Evolutionary conservation across 2,797 vertebrate genomes (phyloP).

Genomic region (Acipenser ruthenus): DNA sequence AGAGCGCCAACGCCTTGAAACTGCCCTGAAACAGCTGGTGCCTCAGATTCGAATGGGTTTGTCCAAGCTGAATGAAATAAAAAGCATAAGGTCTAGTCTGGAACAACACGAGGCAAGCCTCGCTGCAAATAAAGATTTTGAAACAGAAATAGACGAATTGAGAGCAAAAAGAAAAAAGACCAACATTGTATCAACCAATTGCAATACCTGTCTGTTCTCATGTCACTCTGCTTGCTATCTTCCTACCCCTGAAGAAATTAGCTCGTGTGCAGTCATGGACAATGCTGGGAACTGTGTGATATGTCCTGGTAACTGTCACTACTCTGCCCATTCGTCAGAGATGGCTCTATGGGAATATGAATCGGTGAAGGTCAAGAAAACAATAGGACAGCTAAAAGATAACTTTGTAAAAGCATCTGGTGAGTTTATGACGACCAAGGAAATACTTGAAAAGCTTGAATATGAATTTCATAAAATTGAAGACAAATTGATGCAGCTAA

Average conservation of each 20-base stretch:
- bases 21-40: conserved; percentile 16
- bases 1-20: conserved; percentile 24
- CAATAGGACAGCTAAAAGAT: conserved; percentile 24
- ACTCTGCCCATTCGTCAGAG: conserved; percentile 17
- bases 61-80: conserved; percentile 22
- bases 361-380: conserved; percentile 20
- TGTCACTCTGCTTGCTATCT: conserved; percentile 28
- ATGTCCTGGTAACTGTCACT: conserved; percentile 24
- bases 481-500: conserved; percentile 15
- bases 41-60: conserved; percentile 29
- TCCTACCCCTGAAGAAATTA: conserved; percentile 5
- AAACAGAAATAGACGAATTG: conserved; percentile 21
- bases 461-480: conserved; percentile 8
- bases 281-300: conserved; percentile 13
- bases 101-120: conserved; percentile 18
- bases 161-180: conserved; percentile 8
- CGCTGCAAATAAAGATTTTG: conserved; percentile 22
- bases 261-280: conserved; percentile 23
- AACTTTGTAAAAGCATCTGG: conserved; percentile 26
- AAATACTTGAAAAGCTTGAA: conserved; percentile 20
- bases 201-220: conserved; percentile 24
- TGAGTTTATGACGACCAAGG: conserved; percentile 19
- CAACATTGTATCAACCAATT: conserved; percentile 20
- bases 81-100: conserved; percentile 15
- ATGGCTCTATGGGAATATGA: conserved; percentile 25